Percentiles rank a stretch among this genome's conserved stretches.
These are phyloP conservation scores for Aegypius monachus DNA, from an alignment of 2,113 vertebrate species.

Conservation along the genomic window DNA sequence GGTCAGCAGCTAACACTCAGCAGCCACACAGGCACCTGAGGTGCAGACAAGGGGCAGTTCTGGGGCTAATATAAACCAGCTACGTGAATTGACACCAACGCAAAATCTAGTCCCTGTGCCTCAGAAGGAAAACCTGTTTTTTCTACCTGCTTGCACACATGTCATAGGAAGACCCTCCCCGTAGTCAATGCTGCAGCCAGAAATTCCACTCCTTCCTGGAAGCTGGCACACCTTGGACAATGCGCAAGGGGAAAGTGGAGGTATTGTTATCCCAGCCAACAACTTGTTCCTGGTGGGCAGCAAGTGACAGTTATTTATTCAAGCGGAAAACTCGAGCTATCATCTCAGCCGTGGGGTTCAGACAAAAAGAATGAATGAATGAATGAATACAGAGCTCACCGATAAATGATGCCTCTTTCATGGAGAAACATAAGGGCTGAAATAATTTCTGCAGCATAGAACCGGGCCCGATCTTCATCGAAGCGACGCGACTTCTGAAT, in stretches of 20 bases:
- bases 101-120: not conserved
- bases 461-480: slow-evolving; percentile 88
- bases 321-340: not conserved
- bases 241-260: not conserved
- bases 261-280: not conserved
- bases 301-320: not conserved
- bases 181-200: not conserved
- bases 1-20: not conserved
- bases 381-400: slow-evolving; percentile 73
- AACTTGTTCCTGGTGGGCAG: not conserved
- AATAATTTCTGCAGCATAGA: slow-evolving; percentile 96
- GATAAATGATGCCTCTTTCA: slow-evolving; percentile 91
- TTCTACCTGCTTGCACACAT: not conserved
- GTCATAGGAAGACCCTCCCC: not conserved
- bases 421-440: slow-evolving; percentile 97
- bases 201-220: not conserved
- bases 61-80: not conserved
- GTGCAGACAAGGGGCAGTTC: not conserved
- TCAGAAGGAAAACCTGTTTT: not conserved
- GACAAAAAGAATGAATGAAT: not conserved
- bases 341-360: not conserved
- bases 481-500: slow-evolving; percentile 98
- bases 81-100: accelerated
- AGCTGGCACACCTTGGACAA: not conserved
- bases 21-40: not conserved